Percentiles rank a stretch among this genome's conserved stretches.
These are phyloP conservation scores for Brachionus plicatilis DNA, from an alignment of 1,140 invertebrate species.

Conservation along the genomic window DNA sequence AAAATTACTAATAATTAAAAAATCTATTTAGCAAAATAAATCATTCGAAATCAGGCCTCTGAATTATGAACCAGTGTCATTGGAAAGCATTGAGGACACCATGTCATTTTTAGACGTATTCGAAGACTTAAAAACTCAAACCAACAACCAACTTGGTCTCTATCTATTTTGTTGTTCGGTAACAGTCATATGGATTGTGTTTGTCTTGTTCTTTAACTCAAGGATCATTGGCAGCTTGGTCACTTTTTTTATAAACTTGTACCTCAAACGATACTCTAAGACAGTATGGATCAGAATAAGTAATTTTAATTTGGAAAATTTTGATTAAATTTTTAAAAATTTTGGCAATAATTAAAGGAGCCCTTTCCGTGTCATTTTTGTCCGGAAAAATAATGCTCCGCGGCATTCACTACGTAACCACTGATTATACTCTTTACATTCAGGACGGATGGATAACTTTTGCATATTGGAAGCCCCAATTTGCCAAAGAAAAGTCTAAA, in stretches of 20 bases:
- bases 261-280: slow-evolving; percentile 64
- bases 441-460: slow-evolving; percentile 97
- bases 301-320: slow-evolving; percentile 44
- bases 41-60: not conserved
- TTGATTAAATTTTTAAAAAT: slow-evolving; percentile 19
- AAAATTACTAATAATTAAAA: not conserved
- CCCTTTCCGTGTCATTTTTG: slow-evolving; percentile 83
- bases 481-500: slow-evolving; percentile 86
- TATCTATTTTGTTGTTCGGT: slow-evolving; percentile 35
- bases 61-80: not conserved
- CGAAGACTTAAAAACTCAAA: slow-evolving; percentile 28
- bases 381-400: slow-evolving; percentile 98
- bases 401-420: slow-evolving; percentile 85
- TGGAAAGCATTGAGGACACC: not conserved
- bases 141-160: slow-evolving; percentile 27
- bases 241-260: slow-evolving; percentile 78
- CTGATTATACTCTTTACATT: slow-evolving; percentile 83
- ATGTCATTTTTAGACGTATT: slow-evolving; percentile 20
- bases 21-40: not conserved
- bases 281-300: slow-evolving; percentile 83
- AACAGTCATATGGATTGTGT: slow-evolving; percentile 78
- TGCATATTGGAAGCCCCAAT: slow-evolving; percentile 87
- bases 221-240: slow-evolving; percentile 80
- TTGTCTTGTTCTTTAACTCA: slow-evolving; percentile 91
- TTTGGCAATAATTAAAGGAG: slow-evolving; percentile 61